Conservation (phyloP, 2,888 invertebrate genomes). For the Margaritifera margaritifera region DNA sequence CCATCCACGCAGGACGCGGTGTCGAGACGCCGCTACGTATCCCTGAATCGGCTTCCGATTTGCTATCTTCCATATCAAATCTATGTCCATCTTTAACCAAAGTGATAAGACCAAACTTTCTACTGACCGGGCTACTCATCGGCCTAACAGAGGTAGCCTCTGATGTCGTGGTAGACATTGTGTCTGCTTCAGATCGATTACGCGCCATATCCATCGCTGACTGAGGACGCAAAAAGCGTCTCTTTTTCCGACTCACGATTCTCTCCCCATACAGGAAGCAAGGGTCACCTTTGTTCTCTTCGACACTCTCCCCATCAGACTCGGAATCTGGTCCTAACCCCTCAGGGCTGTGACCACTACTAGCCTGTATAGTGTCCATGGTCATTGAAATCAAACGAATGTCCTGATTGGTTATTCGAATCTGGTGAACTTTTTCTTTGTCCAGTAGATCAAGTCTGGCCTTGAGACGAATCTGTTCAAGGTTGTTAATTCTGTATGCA, state of each 20-base stretch:
- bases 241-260: constrained; percentile 56
- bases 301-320: constrained; percentile 15
- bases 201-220: constrained; percentile 43
- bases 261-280: constrained; percentile 67
- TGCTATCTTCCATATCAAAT: constrained; percentile 7
- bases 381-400: constrained; percentile 63
- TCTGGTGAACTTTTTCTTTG: constrained; percentile 56
- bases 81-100: constrained; percentile 19
- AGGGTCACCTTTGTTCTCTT: constrained; percentile 36
- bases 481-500: constrained; percentile 64
- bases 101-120: constrained; percentile 38
- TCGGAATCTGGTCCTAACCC: constrained; percentile 46
- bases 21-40: constrained; percentile 35
- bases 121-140: constrained; percentile 48
- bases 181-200: constrained; percentile 33
- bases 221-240: constrained; percentile 49
- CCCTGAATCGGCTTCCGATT: constrained; percentile 26
- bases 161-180: constrained; percentile 31
- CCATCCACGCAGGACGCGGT: constrained; percentile 49
- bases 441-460: constrained; percentile 57
- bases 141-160: constrained; percentile 32
- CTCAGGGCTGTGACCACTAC: constrained; percentile 66
- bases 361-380: constrained; percentile 64
- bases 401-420: constrained; percentile 63
- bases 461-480: constrained; percentile 59